Base-by-base conservation (phyloP, 2,113 vertebrate genomes). In the Rissa tridactyla region DNA sequence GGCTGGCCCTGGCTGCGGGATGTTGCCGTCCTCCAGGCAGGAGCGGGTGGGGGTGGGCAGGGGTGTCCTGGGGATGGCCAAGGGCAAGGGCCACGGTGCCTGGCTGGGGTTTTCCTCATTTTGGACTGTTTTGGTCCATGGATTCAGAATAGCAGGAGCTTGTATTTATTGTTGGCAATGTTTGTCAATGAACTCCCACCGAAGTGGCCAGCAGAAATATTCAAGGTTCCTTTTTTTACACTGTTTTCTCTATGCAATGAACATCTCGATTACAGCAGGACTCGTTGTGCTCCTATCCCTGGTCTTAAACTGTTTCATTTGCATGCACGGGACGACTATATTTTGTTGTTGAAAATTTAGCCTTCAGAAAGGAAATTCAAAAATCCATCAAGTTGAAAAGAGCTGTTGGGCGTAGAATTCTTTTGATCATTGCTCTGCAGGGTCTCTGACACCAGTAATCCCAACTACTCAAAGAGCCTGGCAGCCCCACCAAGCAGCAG, bases 281-380 rank as follows among this genome's bases (percentile, higher is more conserved):
- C 95, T 96, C 82, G 91, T 88, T 92, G 88, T 86, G 92, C 93
- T 92, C 78, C 19, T 79, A 66, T 94, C 97, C 97, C 89, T 91
- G 68, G 91, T 79, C 96, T 88, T 91, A 92, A 96, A 90, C 95
- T 34, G 66, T 84, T 89, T 83, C 84, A 79, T 95, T 87, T 92
- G 96, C 97, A 82, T 92, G 95, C 86, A 52, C 94, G 52, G 96
- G 95, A 88, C 80, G 96, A 66, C 89, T 89, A 38, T 72, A 78
- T 88, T 93, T 93, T 90, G 83, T 88, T 79, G 95, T 78, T 72
- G 96, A 79, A 96, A 96, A 94, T 94, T 96, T 96, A 90, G 79
- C 96, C 96, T 95, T 97, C 94, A 94, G 95, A 96, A 96, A 96
- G 81, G 92, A 94, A 96, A 96, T 88, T 92, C 93, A 95, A 92